Conservation (phyloP, 2,888 invertebrate genomes). For the Theodoxus fluviatilis region DNA sequence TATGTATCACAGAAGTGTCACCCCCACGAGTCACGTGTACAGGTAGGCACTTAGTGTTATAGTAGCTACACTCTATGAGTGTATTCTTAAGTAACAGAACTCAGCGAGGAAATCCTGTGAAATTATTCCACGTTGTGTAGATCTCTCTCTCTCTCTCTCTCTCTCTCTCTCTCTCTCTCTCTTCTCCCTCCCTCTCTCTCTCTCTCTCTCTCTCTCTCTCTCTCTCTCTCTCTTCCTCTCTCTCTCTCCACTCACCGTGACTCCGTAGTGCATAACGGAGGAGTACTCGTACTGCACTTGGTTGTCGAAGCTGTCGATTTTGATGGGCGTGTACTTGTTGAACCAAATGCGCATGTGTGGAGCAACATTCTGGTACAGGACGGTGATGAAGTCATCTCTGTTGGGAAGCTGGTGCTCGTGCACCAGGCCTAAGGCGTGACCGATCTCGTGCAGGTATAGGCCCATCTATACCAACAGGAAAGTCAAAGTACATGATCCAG, state of each 20-base stretch:
- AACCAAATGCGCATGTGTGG: constrained; percentile 58
- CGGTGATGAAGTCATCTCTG: constrained; percentile 48
- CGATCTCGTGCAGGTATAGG: constrained; percentile 57
- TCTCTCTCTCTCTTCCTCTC: neutral
- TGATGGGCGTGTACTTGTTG: constrained; percentile 46
- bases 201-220: neutral
- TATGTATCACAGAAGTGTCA: too few species aligned
- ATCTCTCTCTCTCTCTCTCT: neutral
- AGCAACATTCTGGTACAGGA: constrained; percentile 50
- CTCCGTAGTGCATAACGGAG: constrained; percentile 60
- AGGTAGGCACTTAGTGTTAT: too few species aligned
- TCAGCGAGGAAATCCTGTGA: neutral
- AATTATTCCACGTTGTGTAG: neutral
- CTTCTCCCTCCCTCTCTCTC: neutral
- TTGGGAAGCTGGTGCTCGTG: constrained; percentile 59
- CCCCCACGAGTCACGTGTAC: too few species aligned
- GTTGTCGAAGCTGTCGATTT: constrained; percentile 48
- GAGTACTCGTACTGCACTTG: constrained; percentile 54
- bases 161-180: constrained; percentile 11
- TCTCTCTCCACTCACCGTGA: constrained; percentile 43
- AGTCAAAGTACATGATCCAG: too few species aligned
- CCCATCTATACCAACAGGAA: too few species aligned
- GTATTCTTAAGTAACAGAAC: neutral
- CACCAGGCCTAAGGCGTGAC: constrained; percentile 56
- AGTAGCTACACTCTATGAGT: too few species aligned